Conservation (phyloP, 2,113 vertebrate species). For the Oxygymnocypris stewartii region DNA sequence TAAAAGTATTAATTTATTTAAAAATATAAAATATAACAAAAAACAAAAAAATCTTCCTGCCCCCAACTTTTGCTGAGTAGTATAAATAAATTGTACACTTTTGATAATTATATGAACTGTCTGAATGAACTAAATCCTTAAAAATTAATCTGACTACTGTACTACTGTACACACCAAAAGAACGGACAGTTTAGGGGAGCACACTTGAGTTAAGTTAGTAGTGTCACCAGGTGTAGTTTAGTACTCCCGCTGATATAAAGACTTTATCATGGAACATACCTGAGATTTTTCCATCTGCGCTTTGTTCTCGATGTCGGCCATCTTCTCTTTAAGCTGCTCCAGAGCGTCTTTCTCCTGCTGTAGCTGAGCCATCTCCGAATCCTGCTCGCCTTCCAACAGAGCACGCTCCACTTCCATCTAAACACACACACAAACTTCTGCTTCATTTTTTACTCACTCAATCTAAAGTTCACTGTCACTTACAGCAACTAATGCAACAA, state of each 20-base stretch:
- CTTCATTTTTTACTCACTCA: neutral
- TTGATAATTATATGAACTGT: neutral
- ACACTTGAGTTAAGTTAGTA: neutral
- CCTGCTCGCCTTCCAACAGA: conserved; percentile 90
- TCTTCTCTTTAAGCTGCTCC: conserved; percentile 87
- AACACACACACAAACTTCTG: conserved; percentile 36
- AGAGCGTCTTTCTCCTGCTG: conserved; percentile 89
- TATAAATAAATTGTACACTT: neutral
- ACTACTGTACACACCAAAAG: conserved; percentile 1
- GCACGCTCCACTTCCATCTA: conserved; percentile 96
- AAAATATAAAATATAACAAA: neutral
- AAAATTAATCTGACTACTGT: neutral
- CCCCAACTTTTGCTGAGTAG: neutral
- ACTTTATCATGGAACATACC: conserved; percentile 71
- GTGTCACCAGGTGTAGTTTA: neutral
- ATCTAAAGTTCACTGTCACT: neutral
- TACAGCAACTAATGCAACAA: neutral
- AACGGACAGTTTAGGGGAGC: neutral
- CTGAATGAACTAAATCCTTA: neutral
- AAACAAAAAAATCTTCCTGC: neutral
- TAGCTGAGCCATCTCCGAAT: conserved; percentile 87
- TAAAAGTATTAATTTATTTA: neutral
- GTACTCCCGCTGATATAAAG: neutral
- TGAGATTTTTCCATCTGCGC: conserved; percentile 84
- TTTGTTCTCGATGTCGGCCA: conserved; percentile 81